Percentiles rank a stretch among this genome's conserved stretches.
Evolutionary conservation across 2,888 invertebrate species (phyloP).

Genomic region (Amphiduros pacificus): DNA sequence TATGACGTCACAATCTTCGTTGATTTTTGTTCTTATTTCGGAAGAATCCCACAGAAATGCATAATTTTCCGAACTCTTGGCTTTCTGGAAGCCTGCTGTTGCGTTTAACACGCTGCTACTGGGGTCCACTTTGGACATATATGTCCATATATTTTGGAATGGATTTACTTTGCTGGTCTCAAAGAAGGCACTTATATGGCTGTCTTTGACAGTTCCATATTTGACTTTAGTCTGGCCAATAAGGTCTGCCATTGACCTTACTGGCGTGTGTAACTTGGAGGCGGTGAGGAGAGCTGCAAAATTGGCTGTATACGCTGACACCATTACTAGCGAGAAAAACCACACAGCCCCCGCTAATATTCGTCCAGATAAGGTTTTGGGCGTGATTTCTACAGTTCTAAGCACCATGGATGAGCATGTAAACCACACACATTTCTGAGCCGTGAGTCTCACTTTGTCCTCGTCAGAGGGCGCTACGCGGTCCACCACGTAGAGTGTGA

Average conservation of each 20-base stretch:
- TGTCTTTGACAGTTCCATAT: slow-evolving; percentile 54
- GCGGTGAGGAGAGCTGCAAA: slow-evolving; percentile 54
- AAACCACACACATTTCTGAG: slow-evolving; percentile 53
- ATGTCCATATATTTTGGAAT: slow-evolving; percentile 53
- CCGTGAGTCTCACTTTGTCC: slow-evolving; percentile 11
- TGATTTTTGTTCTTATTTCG: slow-evolving; percentile 49
- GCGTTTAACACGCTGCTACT: slow-evolving; percentile 47
- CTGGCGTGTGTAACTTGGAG: slow-evolving; percentile 53
- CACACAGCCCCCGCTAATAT: slow-evolving; percentile 57
- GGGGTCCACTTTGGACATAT: slow-evolving; percentile 49
- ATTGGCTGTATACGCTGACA: slow-evolving; percentile 54
- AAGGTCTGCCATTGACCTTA: slow-evolving; percentile 50
- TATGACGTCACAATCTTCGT: slow-evolving; percentile 67
- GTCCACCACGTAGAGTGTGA: slow-evolving; percentile 52
- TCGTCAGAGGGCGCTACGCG: slow-evolving; percentile 32
- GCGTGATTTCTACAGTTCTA: slow-evolving; percentile 66
- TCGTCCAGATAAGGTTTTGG: slow-evolving; percentile 35
- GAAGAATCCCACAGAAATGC: slow-evolving; percentile 58
- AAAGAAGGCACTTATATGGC: slow-evolving; percentile 55
- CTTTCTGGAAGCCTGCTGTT: slow-evolving; percentile 44
- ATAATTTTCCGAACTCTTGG: slow-evolving; percentile 34
- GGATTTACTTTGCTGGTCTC: slow-evolving; percentile 52
- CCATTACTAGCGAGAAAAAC: slow-evolving; percentile 54
- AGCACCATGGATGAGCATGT: slow-evolving; percentile 58
- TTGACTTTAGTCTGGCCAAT: slow-evolving; percentile 52